These are phyloP conservation scores for Lepus americanus DNA, from an alignment of 2,113 vertebrate genomes.

Conservation along the genomic window DNA sequence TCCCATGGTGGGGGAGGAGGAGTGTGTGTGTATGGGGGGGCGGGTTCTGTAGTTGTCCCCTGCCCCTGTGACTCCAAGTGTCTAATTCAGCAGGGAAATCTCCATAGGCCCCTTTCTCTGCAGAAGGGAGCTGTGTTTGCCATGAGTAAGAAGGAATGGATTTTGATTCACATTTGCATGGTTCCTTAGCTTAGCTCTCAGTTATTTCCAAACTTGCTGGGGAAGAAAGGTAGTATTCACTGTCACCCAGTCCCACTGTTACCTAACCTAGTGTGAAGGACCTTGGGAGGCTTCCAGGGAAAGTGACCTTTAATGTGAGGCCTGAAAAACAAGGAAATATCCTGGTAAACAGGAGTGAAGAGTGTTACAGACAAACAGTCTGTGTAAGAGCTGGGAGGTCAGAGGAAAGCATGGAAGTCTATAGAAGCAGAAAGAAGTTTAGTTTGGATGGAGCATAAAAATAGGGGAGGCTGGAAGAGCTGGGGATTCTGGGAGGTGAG, in stretches of 20 bases:
- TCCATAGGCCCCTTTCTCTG: background rate
- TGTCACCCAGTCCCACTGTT: background rate
- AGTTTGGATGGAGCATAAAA: background rate
- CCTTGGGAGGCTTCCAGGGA: background rate
- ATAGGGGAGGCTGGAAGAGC: background rate
- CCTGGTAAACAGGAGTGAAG: background rate
- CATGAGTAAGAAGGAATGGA: background rate
- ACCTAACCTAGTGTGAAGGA: background rate
- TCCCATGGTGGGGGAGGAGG: background rate
- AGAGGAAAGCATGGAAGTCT: background rate
- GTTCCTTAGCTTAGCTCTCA: conserved; percentile 13
- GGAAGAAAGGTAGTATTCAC: background rate
- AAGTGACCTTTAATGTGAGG: conserved; percentile 21
- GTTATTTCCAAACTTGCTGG: background rate
- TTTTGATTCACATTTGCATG: conserved; percentile 12
- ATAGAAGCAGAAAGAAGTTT: background rate
- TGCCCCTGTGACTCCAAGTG: background rate
- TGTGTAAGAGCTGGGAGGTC: background rate
- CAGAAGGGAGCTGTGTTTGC: background rate
- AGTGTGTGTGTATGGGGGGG: too few species aligned
- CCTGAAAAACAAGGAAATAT: background rate
- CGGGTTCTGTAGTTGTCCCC: background rate
- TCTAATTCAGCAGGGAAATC: background rate
- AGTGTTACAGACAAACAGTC: background rate
- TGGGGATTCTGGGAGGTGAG: background rate